Evolutionary conservation across 2,888 invertebrate species (phyloP).

Genomic region (Halocaridina rubra): DNA sequence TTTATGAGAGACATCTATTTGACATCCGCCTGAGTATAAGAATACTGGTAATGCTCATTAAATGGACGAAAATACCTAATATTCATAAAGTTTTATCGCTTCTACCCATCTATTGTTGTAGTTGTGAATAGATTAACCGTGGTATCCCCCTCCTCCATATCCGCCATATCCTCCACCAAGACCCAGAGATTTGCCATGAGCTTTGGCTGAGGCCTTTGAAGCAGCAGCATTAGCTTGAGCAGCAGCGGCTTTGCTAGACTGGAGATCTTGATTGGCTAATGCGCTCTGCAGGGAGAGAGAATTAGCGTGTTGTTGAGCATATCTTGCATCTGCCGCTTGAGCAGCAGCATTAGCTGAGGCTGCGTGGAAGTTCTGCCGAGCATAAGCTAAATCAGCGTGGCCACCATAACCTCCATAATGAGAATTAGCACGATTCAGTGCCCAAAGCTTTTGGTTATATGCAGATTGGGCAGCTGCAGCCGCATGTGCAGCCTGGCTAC

Average conservation of each 20-base stretch:
- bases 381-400: slow-evolving; percentile 3
- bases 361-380: slow-evolving; percentile 5
- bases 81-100: too few species aligned
- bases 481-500: slow-evolving; percentile 30
- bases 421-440: background rate
- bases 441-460: slow-evolving; percentile 5
- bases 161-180: background rate
- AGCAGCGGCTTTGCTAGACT: slow-evolving; percentile 16
- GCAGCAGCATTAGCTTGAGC: slow-evolving; percentile 38
- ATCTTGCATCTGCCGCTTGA: slow-evolving; percentile 27
- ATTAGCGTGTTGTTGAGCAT: slow-evolving; percentile 31
- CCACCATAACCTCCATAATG: slow-evolving; percentile 27
- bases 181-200: background rate
- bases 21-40: too few species aligned
- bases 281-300: slow-evolving; percentile 25
- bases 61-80: too few species aligned
- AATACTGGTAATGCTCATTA: too few species aligned
- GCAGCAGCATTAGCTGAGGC: slow-evolving; percentile 35
- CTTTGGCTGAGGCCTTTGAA: slow-evolving; percentile 24
- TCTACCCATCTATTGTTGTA: too few species aligned
- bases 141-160: background rate
- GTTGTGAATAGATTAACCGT: too few species aligned
- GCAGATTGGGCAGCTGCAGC: slow-evolving; percentile 32
- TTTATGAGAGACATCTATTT: too few species aligned
- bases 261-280: slow-evolving; percentile 31